A percentile compares a stretch with the other conserved stretches of the same genome.
Evolutionary conservation across 2,797 vertebrate genomes (phyloP).

Genomic region (Podarcis siculus): DNA sequence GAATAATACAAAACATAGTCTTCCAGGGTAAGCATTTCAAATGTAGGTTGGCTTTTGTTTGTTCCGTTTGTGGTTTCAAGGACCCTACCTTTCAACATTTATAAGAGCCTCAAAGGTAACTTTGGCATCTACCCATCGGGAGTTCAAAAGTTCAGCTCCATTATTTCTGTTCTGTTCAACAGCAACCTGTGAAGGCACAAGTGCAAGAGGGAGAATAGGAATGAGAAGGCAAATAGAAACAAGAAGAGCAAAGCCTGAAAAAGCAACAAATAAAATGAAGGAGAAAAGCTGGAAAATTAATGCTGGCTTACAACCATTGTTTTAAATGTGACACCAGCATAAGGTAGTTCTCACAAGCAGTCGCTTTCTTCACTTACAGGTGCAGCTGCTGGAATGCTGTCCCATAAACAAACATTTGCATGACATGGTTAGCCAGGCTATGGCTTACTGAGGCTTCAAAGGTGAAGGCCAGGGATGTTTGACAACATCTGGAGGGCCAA

Average conservation of each 20-base stretch:
- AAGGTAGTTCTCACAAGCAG: too few species aligned
- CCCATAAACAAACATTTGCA: too few species aligned
- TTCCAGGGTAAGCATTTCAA: conserved; percentile 8
- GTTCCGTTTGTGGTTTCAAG: background rate
- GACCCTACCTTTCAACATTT: background rate
- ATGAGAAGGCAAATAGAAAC: background rate
- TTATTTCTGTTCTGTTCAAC: conserved; percentile 18
- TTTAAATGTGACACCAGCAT: background rate
- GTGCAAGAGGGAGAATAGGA: background rate
- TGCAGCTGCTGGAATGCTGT: too few species aligned
- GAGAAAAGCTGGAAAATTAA: background rate
- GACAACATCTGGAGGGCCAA: too few species aligned
- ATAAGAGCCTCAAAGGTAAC: background rate
- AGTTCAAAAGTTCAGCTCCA: conserved; percentile 20
- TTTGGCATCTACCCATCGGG: background rate
- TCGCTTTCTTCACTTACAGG: background rate
- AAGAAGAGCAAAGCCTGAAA: background rate
- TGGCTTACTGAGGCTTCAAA: too few species aligned
- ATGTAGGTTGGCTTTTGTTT: conserved; percentile 2
- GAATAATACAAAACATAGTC: background rate
- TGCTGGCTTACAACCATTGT: background rate
- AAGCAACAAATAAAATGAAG: background rate
- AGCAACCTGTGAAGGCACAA: background rate
- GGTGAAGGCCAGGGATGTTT: too few species aligned
- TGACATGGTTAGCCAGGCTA: too few species aligned